Base-by-base conservation (phyloP, 2,888 invertebrate species). In the Synanthedon andrenaeformis region DNA sequence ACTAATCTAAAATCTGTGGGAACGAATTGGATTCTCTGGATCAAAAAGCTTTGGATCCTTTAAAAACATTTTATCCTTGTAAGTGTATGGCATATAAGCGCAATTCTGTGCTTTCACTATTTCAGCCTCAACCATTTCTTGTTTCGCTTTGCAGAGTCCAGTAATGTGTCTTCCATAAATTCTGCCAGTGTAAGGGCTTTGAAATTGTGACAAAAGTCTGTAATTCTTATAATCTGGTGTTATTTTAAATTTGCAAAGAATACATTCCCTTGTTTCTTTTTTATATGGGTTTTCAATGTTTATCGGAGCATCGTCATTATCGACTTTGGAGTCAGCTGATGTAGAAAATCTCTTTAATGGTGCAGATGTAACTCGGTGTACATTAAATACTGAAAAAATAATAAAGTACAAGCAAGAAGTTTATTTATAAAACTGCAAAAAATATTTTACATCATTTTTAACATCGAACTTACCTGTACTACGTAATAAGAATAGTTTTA, bases 81-180 rank as follows among this genome's bases (percentile, higher is more conserved):
- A 90, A 67, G 93, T 93, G 54, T 90, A 89, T 0, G 94, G 92
- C 97, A 99, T 96, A 56, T 94, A 90, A 64, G 95, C 95, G 66
- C 93, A 91, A 63, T 82, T 88, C 70, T 94, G 93, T 0, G 97
- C 92, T 69, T 93, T 93, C 0, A 64, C 67, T 42, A 97, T 94
- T 72, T 95, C 94, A 4, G 67, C 72, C 70, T 94, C 92, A 0
- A 98, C 90, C 62, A 89, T 78, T 50, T 87, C 86, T 66, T 98
- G 97, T 74, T 96, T 96, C 6, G 82, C 74, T 70, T 91, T 90
- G 72, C 99, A 99, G 49, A 99, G 89, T 0, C 99, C 97, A 4
- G 99, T 99, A 49, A 99, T 95, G 67, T 98, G 95, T 54, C 93
- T 90, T 0, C 95, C 96, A 74, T 98, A 99, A 58, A 98, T 91